Percentiles rank a stretch among this genome's conserved stretches.
Conservation (phyloP, 2,797 vertebrate species). For the Varecia variegata region DNA sequence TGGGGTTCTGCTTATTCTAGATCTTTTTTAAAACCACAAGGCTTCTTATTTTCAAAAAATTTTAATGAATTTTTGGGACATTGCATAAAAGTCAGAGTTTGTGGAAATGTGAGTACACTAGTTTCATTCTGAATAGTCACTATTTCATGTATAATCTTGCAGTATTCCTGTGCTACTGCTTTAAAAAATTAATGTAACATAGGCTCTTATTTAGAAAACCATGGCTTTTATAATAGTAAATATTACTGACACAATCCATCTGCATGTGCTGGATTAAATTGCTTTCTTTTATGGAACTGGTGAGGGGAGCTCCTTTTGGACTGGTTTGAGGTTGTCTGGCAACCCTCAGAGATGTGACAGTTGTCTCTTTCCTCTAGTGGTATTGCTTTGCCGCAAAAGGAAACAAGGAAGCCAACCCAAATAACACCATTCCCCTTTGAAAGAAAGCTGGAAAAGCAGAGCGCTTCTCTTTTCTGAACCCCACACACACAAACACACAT, state of each 20-base stretch:
- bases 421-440: slow-evolving; percentile 38
- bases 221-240: slow-evolving; percentile 63
- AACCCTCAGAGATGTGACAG: slow-evolving; percentile 65
- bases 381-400: slow-evolving; percentile 64
- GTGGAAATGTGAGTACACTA: background rate
- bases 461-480: slow-evolving; percentile 17
- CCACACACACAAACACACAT: background rate
- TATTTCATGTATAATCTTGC: background rate
- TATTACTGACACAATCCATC: slow-evolving; percentile 76
- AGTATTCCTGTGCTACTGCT: background rate
- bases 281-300: slow-evolving; percentile 70
- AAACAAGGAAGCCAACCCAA: slow-evolving; percentile 60
- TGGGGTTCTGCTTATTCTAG: background rate
- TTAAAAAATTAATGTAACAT: background rate
- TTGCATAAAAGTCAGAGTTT: background rate
- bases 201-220: slow-evolving; percentile 52
- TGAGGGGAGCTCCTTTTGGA: slow-evolving; percentile 71
- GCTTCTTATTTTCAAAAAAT: background rate
- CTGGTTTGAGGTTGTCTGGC: slow-evolving; percentile 77
- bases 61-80: background rate
- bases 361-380: slow-evolving; percentile 76
- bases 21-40: background rate
- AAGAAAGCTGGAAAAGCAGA: slow-evolving; percentile 60
- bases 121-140: background rate
- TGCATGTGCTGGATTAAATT: slow-evolving; percentile 61